Conservation (phyloP, 2,888 invertebrate species). For the Trachelus stipa region DNA sequence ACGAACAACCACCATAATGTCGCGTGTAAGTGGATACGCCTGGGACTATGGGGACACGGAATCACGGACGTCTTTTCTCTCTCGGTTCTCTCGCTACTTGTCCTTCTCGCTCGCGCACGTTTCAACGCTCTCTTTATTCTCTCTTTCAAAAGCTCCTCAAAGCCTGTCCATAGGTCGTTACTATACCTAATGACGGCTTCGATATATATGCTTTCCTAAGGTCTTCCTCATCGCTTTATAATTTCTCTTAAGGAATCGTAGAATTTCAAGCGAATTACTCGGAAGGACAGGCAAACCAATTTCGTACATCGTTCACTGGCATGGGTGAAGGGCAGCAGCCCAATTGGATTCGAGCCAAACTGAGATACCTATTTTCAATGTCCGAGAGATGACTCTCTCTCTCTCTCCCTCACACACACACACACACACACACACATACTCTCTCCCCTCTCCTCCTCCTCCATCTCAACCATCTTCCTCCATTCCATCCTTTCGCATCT, state of each 20-base stretch:
- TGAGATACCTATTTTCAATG: constrained; percentile 58
- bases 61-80: constrained; percentile 32
- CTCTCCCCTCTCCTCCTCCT: not conserved
- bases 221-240: too few species aligned
- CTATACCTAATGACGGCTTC: too few species aligned
- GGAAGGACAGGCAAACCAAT: constrained; percentile 53
- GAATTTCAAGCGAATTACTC: too few species aligned
- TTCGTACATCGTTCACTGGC: constrained; percentile 61
- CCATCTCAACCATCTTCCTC: too few species aligned
- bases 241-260: too few species aligned
- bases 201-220: too few species aligned
- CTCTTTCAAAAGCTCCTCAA: too few species aligned
- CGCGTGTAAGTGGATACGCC: constrained; percentile 64
- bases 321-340: constrained; percentile 62
- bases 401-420: not conserved
- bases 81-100: constrained; percentile 30
- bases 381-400: constrained; percentile 39
- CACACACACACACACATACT: not conserved
- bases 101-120: constrained; percentile 30
- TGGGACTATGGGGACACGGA: constrained; percentile 53
- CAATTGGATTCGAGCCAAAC: constrained; percentile 63
- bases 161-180: too few species aligned
- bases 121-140: too few species aligned
- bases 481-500: too few species aligned
- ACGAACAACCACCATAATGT: constrained; percentile 49